These are phyloP conservation scores for Nemoura dubitans DNA, from an alignment of 2,888 invertebrate genomes.

Conservation along the genomic window DNA sequence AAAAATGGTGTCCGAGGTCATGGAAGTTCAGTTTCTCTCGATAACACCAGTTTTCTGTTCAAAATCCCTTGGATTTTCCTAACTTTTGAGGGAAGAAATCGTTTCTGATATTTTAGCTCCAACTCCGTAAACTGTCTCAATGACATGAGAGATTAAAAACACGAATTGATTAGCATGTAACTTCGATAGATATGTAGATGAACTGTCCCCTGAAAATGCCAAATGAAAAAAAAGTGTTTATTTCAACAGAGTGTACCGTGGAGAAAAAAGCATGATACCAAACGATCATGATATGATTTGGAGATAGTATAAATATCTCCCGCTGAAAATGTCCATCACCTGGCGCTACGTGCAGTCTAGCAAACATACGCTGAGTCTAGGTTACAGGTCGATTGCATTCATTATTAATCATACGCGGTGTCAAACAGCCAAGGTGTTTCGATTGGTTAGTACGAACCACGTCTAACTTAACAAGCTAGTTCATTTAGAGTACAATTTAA, in stretches of 20 bases:
- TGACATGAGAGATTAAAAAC: too few relatives aligned
- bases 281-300: conserved; percentile 3
- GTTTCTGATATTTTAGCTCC: too few relatives aligned
- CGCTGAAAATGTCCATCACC: neutral
- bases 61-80: too few relatives aligned
- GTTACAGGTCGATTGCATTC: conserved; percentile 7
- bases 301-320: conserved; percentile 4
- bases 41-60: too few relatives aligned
- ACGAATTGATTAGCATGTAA: too few relatives aligned
- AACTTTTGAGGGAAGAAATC: too few relatives aligned
- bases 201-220: neutral
- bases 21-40: too few relatives aligned
- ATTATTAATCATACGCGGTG: neutral
- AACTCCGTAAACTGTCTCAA: too few relatives aligned
- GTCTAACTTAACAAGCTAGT: neutral
- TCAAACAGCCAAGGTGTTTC: neutral
- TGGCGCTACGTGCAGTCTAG: neutral
- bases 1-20: too few relatives aligned
- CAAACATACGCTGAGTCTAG: neutral
- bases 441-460: neutral
- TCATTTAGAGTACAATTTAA: conserved; percentile 12
- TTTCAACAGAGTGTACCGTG: neutral
- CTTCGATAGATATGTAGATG: neutral
- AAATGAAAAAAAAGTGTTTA: neutral
- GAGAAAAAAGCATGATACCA: neutral